Conservation (phyloP, 2,797 vertebrate species). For the Anniella stebbinsi region DNA sequence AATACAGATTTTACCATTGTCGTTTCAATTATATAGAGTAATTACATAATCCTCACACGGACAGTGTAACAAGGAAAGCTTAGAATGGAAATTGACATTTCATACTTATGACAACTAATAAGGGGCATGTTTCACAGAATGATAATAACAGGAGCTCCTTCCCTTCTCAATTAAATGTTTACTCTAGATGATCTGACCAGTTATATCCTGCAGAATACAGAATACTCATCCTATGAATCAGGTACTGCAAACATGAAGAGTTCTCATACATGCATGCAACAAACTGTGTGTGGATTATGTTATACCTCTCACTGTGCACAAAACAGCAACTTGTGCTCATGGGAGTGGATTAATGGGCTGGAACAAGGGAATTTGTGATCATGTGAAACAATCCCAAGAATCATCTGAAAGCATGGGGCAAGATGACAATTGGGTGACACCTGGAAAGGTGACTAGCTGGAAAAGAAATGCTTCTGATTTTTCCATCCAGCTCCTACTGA, state of each 20-base stretch:
- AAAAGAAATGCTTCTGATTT: background rate
- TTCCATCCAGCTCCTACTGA: background rate
- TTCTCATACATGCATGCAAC: background rate
- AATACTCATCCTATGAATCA: background rate
- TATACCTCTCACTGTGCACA: background rate
- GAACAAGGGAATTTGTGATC: background rate
- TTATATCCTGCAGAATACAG: background rate
- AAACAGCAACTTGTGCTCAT: background rate
- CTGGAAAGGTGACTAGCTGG: background rate
- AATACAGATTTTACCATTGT: constrained; percentile 5
- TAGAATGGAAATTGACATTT: constrained; percentile 10
- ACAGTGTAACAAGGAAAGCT: constrained; percentile 1
- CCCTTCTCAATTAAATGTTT: background rate
- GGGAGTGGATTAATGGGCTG: background rate
- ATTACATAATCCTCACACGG: constrained; percentile 3
- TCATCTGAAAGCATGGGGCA: background rate
- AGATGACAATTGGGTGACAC: background rate
- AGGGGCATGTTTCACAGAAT: background rate
- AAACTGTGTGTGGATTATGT: background rate
- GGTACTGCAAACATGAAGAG: background rate
- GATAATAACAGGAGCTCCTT: background rate
- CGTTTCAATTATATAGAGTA: constrained; percentile 12
- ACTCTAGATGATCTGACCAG: background rate
- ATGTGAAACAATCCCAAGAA: background rate
- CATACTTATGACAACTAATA: constrained; percentile 10